These are phyloP conservation scores for Eira barbara DNA, from an alignment of 2,113 vertebrate species.

Conservation along the genomic window DNA sequence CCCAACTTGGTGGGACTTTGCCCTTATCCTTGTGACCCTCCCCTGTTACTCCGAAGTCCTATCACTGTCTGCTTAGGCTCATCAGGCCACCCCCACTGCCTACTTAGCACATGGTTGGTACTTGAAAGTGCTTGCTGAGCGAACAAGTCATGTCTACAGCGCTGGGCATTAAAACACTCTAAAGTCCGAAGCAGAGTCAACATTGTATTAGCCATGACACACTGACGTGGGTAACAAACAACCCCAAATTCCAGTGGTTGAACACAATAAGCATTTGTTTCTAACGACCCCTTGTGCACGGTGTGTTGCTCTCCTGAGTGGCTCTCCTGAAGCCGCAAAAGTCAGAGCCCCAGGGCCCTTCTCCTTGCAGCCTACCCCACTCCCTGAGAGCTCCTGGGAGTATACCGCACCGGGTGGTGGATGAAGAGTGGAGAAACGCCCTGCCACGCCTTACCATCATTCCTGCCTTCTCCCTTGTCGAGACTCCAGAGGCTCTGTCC, in stretches of 20 bases:
- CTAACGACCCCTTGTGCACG: neutral
- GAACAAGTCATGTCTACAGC: neutral
- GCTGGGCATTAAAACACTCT: neutral
- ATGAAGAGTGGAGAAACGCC: accelerated
- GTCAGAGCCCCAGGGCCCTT: neutral
- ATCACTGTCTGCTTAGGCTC: neutral
- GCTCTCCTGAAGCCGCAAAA: neutral
- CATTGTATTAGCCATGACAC: neutral
- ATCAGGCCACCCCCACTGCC: neutral
- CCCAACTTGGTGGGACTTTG: neutral
- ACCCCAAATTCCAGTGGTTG: neutral
- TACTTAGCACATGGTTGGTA: neutral
- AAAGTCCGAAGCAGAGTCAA: neutral
- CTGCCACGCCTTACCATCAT: no score
- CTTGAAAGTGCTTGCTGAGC: neutral
- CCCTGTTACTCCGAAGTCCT: neutral
- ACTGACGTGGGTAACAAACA: neutral
- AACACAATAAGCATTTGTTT: neutral
- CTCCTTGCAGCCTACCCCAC: neutral
- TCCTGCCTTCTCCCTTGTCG: neutral
- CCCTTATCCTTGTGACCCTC: neutral
- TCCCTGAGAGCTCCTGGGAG: neutral
- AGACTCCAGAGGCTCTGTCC: neutral
- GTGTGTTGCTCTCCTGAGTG: neutral
- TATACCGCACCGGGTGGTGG: neutral